Conservation (phyloP, 1,140 invertebrate genomes). For the Pollicipes pollicipes region DNA sequence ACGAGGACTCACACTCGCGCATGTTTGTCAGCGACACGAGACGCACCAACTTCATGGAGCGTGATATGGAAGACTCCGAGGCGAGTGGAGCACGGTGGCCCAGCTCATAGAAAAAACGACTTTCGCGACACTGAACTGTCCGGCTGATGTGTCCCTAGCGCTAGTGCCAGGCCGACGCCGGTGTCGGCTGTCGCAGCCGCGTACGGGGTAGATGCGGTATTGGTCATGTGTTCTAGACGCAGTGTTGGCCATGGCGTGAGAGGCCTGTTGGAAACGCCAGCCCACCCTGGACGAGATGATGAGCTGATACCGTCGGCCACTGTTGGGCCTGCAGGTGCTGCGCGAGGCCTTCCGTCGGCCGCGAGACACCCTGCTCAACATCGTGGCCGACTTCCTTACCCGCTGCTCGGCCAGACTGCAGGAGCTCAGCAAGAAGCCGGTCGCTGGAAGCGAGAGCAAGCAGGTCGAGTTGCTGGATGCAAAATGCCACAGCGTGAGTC, state of each 20-base stretch:
- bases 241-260: too few species aligned
- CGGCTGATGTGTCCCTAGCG: too few species aligned
- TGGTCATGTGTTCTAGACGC: too few species aligned
- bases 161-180: too few species aligned
- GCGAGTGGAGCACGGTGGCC: slow-evolving; percentile 26
- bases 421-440: slow-evolving; percentile 71
- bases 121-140: too few species aligned
- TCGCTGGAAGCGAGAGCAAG: slow-evolving; percentile 52
- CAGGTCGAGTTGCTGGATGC: slow-evolving; percentile 78
- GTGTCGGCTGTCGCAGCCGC: too few species aligned
- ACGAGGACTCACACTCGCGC: slow-evolving; percentile 69
- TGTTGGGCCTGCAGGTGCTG: slow-evolving; percentile 38
- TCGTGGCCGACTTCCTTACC: slow-evolving; percentile 80
- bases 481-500: slow-evolving; percentile 76
- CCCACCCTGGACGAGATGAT: too few species aligned
- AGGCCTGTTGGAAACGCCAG: too few species aligned
- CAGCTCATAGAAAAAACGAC: too few species aligned
- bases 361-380: slow-evolving; percentile 69
- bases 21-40: slow-evolving; percentile 38
- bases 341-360: slow-evolving; percentile 79
- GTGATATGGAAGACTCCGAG: slow-evolving; percentile 61
- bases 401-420: slow-evolving; percentile 56
- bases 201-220: too few species aligned
- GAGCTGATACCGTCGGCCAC: too few species aligned
- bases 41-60: slow-evolving; percentile 38